Conservation (phyloP, 2,113 vertebrate species). For the Haliaeetus leucogaster region DNA sequence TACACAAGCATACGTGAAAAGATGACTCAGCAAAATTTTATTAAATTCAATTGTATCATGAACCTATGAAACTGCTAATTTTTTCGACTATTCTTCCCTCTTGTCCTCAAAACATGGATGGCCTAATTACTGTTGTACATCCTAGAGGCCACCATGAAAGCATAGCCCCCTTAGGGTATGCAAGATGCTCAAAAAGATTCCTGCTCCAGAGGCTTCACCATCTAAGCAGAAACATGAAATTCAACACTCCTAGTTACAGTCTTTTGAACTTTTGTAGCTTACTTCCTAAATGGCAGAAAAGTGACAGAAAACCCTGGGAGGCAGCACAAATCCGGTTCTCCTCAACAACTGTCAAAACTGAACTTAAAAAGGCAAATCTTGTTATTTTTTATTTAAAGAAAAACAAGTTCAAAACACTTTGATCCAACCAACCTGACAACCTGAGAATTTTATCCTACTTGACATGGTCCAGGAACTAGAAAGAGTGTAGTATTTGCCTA, state of each 20-base stretch:
- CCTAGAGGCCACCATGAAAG: neutral
- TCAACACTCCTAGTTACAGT: neutral
- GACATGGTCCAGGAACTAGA: neutral
- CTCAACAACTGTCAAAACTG: neutral
- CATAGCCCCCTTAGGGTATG: neutral
- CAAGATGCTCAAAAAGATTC: neutral
- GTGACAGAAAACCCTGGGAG: neutral
- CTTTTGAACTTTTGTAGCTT: neutral
- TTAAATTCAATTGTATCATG: neutral
- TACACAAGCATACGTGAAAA: neutral
- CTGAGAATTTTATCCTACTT: neutral
- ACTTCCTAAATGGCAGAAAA: neutral
- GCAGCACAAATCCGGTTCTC: neutral
- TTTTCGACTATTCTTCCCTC: neutral
- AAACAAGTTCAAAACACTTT: neutral
- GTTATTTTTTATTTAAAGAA: neutral
- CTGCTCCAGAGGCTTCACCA: neutral
- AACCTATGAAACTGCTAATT: neutral
- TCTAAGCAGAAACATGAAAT: neutral
- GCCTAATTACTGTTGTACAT: neutral
- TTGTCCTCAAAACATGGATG: neutral
- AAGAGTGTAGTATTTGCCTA: neutral
- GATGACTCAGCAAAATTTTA: neutral
- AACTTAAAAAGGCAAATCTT: neutral
- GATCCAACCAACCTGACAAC: neutral